Evolutionary conservation across 92 coral and sea anemone species (phyloP), one percentile per base, ranked within the genome.

Genomic region (Bergia puertoricense): DNA sequence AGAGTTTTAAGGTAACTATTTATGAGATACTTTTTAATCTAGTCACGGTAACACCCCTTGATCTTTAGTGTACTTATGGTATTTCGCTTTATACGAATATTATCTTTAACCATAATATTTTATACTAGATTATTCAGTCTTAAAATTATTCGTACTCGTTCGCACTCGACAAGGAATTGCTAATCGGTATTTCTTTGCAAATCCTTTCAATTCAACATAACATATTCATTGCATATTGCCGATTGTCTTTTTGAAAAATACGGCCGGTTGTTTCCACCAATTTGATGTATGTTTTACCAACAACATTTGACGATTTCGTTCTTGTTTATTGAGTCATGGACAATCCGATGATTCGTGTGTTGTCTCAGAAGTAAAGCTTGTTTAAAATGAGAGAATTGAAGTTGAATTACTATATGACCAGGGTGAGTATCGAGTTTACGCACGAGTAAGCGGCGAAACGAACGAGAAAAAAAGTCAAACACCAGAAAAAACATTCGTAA

Each of bases 1-100:
- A 59, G 10, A 50, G 11, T 42, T 81, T 30, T n/a, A 84, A 74
- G 87, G 77, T 69, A 36, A 44, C 66, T 84, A 71, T 5, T 36
- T n/a, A 37, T 16, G 13, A 2, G 69, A 62, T 2, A 18, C 3
- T 2, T 5, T 62, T 62, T 62, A 20, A 62, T 62, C 30, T 16
- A 18, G 20, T 62, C 30, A 22, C 5, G 30, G 69, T 4, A 62
- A 62, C 59, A 62, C 30, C 0, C 54, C 54, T 62, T 14, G 4
- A 20, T 62, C 1, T 62, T 62, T 2, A 62, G 6, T 23, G 8
- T 23, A 18, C n/a, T 62, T 62, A 13, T 1, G 20, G 69, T 62
- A 7, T 22, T 62, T 54, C 3, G 15, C 59, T 62, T 62, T 15
- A 18, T 6, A 62, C n/a, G 69, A 62, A 22, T 18, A 62, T 6